Evolutionary conservation across 2,797 vertebrate species (phyloP), one percentile per base, ranked within the genome.

Genomic region (Hapalemur alaotrensis): DNA sequence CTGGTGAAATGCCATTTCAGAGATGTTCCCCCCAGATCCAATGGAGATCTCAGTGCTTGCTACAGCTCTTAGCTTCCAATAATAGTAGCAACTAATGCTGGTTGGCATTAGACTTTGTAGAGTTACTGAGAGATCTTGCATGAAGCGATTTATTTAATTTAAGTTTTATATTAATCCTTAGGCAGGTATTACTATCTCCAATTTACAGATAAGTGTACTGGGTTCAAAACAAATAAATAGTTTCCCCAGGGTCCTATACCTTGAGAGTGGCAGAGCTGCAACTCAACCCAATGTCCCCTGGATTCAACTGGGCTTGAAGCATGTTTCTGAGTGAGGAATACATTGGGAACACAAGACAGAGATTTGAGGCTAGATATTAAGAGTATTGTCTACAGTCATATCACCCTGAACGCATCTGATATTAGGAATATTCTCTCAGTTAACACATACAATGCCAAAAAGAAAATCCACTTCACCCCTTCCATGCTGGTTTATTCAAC

Each of bases 161-260:
- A 90, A 92, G 52, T 30, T 48, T 83, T 65, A 72, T n/a, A 78
- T 46, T 85, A 91, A 89, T 70, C 67, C 82, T 92, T 89, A 79
- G 59, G n/a, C 48, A 89, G 14, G 30, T 67, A 48, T 91, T 61
- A 76, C 38, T 54, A 73, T 28, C 30, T 61, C 12, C 0, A 0
- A 20, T 92, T 72, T 89, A 73, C n/a, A 61, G 20, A 85, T 43
- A 11, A 84, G 43, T 22, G 7, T 9, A 72, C 30, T 57, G 75
- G 28, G 35, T 43, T 89, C 57, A 80, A 75, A 89, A 86, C 38
- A 59, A 59, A 59, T n/a, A 57, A 25, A 23, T n/a, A 38, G 38
- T 35, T 91, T 91, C 11, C 61, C n/a, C 63, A 80, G 63, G 63
- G 22, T 92, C 69, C 48, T 54, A 70, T 1, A 54, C 73, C 75